Conservation (phyloP, 2,888 invertebrate genomes). For the Agonopterix subpropinquella region DNA sequence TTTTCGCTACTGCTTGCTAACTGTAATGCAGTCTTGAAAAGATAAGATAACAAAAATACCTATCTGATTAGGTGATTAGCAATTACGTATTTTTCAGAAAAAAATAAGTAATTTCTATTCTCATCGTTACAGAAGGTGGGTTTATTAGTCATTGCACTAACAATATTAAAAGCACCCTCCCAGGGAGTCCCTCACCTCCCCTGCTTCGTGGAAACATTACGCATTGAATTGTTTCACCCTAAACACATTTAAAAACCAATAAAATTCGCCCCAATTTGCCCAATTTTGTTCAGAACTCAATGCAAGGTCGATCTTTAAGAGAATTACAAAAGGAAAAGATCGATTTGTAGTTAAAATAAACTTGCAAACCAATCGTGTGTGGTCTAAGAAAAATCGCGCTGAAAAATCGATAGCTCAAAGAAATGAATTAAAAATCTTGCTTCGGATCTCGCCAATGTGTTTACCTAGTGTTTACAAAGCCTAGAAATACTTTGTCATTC, state of each 20-base stretch:
- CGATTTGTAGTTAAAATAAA: not conserved
- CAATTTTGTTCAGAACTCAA: conserved; percentile 20
- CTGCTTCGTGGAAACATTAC: conserved; percentile 35
- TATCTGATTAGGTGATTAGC: too few relatives aligned
- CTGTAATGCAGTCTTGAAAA: too few relatives aligned
- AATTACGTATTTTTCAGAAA: too few relatives aligned
- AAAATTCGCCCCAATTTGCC: conserved; percentile 28
- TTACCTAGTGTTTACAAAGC: conserved; percentile 23
- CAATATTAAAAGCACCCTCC: conserved; percentile 26
- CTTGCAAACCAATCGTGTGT: conserved; percentile 19
- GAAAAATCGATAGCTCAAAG: conserved; percentile 35
- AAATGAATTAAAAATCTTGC: not conserved
- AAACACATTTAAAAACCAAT: conserved; percentile 10
- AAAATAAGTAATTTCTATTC: too few relatives aligned
- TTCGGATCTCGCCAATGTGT: conserved; percentile 8
- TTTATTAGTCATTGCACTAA: conserved; percentile 28
- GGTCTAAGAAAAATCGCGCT: conserved; percentile 19
- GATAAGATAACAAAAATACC: too few relatives aligned
- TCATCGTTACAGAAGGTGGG: conserved; percentile 7
- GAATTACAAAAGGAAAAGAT: not conserved
- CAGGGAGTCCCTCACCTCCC: conserved; percentile 36
- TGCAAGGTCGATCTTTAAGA: conserved; percentile 29
- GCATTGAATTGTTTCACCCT: conserved; percentile 19
- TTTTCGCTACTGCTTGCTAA: too few relatives aligned
- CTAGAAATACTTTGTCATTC: conserved; percentile 52